Evolutionary conservation across 2,888 invertebrate genomes (phyloP).

Genomic region (Kuschelorhynchus macadamiae): DNA sequence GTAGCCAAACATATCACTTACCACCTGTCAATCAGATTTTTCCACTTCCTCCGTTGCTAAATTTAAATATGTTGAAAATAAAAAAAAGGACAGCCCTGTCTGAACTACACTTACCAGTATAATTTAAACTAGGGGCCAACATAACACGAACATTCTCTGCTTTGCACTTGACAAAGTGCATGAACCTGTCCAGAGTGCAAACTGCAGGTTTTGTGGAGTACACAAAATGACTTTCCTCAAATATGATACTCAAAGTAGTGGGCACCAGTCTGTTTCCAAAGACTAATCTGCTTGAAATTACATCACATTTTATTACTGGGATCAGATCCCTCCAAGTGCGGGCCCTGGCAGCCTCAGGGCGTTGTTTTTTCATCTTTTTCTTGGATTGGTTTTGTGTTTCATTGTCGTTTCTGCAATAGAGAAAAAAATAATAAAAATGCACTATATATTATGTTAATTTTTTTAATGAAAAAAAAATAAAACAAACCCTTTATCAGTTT

Average conservation of each 20-base stretch:
- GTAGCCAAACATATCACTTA: no score
- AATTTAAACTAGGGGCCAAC: constrained; percentile 89
- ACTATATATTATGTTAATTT: no score
- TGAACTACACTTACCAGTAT: constrained; percentile 1
- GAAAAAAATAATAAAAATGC: no score
- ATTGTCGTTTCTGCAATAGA: constrained; percentile 56
- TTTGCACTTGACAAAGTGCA: constrained; percentile 95
- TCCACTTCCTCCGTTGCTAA: no score
- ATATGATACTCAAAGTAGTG: constrained; percentile 90
- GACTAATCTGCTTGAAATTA: constrained; percentile 92
- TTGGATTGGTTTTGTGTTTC: constrained; percentile 49
- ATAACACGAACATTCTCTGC: constrained; percentile 96
- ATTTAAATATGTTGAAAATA: no score
- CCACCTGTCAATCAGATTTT: no score
- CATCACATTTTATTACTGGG: constrained; percentile 95
- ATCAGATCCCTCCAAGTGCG: constrained; percentile 96
- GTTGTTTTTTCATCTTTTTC: constrained; percentile 64
- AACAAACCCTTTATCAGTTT: no score
- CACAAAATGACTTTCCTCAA: constrained; percentile 94
- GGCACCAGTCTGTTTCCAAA: constrained; percentile 96
- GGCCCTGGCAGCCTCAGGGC: constrained; percentile 87
- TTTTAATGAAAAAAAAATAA: no score
- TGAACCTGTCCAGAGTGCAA: constrained; percentile 92
- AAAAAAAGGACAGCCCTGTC: no score
- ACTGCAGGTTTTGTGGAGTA: constrained; percentile 97